Base-by-base conservation (phyloP, 2,113 vertebrate species). In the Apus apus region DNA sequence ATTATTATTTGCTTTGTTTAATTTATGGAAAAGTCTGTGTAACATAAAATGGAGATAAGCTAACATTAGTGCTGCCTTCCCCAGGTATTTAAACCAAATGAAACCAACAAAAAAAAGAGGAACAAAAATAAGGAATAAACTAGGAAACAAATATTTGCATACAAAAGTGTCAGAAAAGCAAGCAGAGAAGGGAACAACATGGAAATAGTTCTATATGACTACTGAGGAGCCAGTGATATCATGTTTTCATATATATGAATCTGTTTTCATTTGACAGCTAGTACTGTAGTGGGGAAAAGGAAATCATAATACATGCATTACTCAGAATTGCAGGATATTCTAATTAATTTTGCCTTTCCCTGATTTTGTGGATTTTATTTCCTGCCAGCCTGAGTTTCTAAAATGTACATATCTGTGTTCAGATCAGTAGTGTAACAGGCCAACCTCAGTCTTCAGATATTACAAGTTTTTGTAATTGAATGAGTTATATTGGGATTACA, bases 221-320 rank as follows among this genome's bases (percentile, higher is more conserved):
- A 16, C 26, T 36, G 32, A 65, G 11, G 25, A 79, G 22, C 2
- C 26, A 68, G 12, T 77, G 66, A 51, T 61, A 38, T 1, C 0
- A 32, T 1, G 1, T 51, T 88, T 86, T 70, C 19, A 27, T 60
- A 45, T 0, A 0, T 20, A 6, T 8, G 2, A n/a, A 9, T n/a
- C 46, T 8, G 0, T 71, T 87, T 87, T 48, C 53, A 60, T 87
- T 85, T 68, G 34, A 9, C 25, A 79, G 23, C 5, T 87, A 19
- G 7, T 73, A 29, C 25, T 53, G 16, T 30, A 68, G 8, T 7
- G 1, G 7, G 27, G 17, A 10, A 60, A 50, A 80, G 61, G 2
- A 60, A 79, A 51, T 23, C 1, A 13, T 53, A 65, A 12, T 15
- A 29, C 3, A 2, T 4, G 0, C 7, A 36, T 51, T 85, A 73